phyloP scores from a whole-genome alignment of 2,888 invertebrate species.

The Therioaphis trifolii region DNA sequence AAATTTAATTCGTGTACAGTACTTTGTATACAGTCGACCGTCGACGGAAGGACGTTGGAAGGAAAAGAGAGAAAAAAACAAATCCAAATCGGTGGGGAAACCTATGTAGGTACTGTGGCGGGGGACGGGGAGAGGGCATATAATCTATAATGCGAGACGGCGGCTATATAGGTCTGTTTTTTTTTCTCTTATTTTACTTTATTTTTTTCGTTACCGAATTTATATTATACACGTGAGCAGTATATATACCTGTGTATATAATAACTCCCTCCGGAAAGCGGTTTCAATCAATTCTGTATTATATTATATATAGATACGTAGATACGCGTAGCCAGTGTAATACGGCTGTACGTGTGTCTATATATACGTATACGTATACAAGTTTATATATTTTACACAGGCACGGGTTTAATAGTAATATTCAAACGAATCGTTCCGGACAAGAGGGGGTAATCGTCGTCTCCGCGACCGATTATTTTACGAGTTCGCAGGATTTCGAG shows the following conservation, averaged over 20 bases:
- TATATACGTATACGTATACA: too few relatives aligned
- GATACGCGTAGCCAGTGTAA: too few relatives aligned
- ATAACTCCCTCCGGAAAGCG: neutral
- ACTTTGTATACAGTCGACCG: neutral
- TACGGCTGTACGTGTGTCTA: too few relatives aligned
- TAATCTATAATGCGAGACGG: conserved; percentile 36
- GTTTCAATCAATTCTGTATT: conserved; percentile 19
- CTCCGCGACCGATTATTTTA: neutral
- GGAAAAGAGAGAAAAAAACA: conserved; percentile 6
- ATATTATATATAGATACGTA: too few relatives aligned
- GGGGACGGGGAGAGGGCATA: neutral
- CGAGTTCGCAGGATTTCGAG: conserved; percentile 2
- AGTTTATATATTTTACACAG: neutral
- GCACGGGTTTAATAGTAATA: neutral
- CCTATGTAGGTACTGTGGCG: neutral
- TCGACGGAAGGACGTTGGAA: conserved; percentile 22
- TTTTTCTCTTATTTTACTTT: too few relatives aligned
- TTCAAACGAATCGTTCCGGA: neutral
- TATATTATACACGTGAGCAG: too few relatives aligned
- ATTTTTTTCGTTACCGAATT: neutral
- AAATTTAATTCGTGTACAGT: neutral
- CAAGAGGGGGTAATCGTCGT: neutral
- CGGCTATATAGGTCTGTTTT: conserved; percentile 2
- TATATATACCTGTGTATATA: too few relatives aligned
- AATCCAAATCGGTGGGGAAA: conserved; percentile 2